Base-by-base conservation (phyloP, 2,113 vertebrate species). In the Coryphaenoides rupestris region DNA sequence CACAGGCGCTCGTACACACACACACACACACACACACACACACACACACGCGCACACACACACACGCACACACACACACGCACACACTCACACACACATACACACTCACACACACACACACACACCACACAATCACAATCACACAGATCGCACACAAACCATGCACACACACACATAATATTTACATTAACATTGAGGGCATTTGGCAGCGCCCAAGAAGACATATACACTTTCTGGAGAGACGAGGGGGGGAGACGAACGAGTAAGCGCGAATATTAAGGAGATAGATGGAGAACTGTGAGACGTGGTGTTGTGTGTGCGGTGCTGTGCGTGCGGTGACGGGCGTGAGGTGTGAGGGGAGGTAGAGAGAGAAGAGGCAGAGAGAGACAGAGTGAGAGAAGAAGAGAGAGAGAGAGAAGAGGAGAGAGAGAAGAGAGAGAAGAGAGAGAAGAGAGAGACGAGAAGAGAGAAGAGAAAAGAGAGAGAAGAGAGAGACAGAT, bases 401-500 rank as follows among this genome's bases (percentile, higher is more conserved):
- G 60, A 56, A 65, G 56, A 55, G 67, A 62, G 88, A 84, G 89
- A 84, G 80, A 82, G 49, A 52, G 24, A 7, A 5, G 5, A 16
- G 57, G 63, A 62, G 63, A 66, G 54, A 49, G 46, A 58, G 28
- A 58, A 33, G 60, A 53, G 68, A 66, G 69, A 53, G 78, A 81
- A 79, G 89, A 86, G 91, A 76, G 72, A 53, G 64, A 15, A n/a
- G 40, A 49, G 57, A 56, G 50, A 45, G 55, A 62, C 53, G 24
- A 85, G 50, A 47, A 63, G 50, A 84, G 70, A 62, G 83, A 78
- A 84, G 81, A 81, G 81, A 57, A 68, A 56, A 72, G 75, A 68
- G 75, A 68, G 67, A 73, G 84, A 87, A 73, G 62, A 75, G 84
- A 86, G 82, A 86, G 83, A 92, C 86, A 92, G 90, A 88, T 91